Evolutionary conservation across 2,888 invertebrate species (phyloP), one percentile per base, ranked within the genome.

Genomic region (Volucella inflata): DNA sequence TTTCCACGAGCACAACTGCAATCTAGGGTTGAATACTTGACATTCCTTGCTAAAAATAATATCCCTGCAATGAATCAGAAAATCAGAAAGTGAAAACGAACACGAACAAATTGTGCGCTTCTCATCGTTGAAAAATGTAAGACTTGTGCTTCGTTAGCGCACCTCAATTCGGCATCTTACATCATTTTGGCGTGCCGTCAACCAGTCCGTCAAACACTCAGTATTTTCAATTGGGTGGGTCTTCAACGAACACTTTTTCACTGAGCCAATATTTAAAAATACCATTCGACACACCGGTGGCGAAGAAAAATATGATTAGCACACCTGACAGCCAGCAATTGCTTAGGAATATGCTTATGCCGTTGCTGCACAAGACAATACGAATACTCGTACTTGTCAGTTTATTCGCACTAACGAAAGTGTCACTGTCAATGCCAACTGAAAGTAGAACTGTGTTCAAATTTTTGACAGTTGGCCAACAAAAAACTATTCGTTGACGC

Each of bases 401-500:
- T 72, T 83, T 68, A 68, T 77, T 83, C 72, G 38, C 30, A 67
- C 71, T 21, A 50, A 82, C 42, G 65, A 65, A 71, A 82, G 65
- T 82, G 71, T 82, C 77, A 82, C 65, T 82, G 82, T 77, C 82
- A 82, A 77, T 82, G 82, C 57, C 78, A 78, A 79, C 68, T 46
- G 78, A 83, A 83, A 78, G 83, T 83, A 68, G 78, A 78, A 78
- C 78, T 57, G 62, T 72, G 38, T 55, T 11, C 12, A 62, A 68
- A 62, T 64, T 44, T 57, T 83, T 83, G 83, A 78, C 55, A 78
- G n/a, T 40, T 17, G 16, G 83, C 83, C 83, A 83, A 67, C 46
- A 42, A 40, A 30, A 30, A 30, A 30, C 0, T 30, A 30, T 6
- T 6, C 30, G 6, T 30, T 6, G 30, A 0, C 30, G 6, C 4